Conservation (phyloP, 2,113 vertebrate genomes). For the Oreochromis aureus region DNA sequence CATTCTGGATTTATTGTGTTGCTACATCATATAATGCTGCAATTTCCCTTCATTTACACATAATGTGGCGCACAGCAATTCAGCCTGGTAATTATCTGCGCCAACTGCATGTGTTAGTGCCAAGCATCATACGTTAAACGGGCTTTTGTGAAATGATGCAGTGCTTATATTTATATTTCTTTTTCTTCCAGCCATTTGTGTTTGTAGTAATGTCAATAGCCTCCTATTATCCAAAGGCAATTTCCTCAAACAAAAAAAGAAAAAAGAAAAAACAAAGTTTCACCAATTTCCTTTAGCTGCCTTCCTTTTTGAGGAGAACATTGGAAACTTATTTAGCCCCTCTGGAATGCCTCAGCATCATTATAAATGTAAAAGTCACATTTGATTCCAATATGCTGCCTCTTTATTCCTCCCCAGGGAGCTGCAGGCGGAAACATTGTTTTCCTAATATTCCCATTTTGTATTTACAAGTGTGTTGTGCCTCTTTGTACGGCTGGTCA, state of each 20-base stretch:
- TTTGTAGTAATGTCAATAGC: constrained; percentile 34
- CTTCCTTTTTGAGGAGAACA: constrained; percentile 13
- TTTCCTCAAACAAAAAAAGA: constrained; percentile 10
- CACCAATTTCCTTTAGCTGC: background rate
- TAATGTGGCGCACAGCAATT: background rate
- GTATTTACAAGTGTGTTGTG: constrained; percentile 52
- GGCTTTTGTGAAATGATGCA: background rate
- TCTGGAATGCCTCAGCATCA: constrained; percentile 18
- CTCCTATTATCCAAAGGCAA: constrained; percentile 33
- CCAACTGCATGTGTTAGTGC: constrained; percentile 5
- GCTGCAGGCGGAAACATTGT: constrained; percentile 45
- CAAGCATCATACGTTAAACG: constrained; percentile 3
- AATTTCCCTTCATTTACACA: constrained; percentile 15
- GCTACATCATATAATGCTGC: constrained; percentile 16
- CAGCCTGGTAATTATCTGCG: background rate
- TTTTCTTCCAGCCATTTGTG: constrained; percentile 16
- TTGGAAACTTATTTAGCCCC: constrained; percentile 30
- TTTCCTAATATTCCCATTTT: constrained; percentile 44
- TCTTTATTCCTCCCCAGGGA: constrained; percentile 21
- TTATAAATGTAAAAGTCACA: constrained; percentile 36
- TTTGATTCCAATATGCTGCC: constrained; percentile 27
- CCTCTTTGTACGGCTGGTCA: constrained; percentile 11
- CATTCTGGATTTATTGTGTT: constrained; percentile 16
- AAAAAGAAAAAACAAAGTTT: background rate
- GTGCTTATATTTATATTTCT: background rate